Conservation (phyloP, 2,797 vertebrate genomes). For the Malurus splendens region DNA sequence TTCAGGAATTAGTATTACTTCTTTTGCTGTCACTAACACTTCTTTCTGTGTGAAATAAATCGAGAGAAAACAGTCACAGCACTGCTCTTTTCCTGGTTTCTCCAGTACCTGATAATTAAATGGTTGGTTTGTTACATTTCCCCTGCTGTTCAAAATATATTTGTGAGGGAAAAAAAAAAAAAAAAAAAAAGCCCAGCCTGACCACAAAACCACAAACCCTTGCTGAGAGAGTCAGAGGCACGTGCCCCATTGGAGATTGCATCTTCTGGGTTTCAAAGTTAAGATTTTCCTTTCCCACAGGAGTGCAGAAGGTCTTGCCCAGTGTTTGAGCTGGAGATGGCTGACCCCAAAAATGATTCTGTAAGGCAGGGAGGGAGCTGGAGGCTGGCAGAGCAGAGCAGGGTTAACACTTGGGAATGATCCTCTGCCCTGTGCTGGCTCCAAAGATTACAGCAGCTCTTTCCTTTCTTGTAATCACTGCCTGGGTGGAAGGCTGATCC, state of each 20-base stretch:
- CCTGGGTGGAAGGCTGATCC: background rate
- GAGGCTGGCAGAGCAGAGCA: background rate
- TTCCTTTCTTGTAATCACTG: background rate
- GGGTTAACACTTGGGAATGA: background rate
- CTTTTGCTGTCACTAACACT: background rate
- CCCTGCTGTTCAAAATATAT: background rate
- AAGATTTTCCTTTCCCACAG: background rate
- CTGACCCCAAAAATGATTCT: background rate
- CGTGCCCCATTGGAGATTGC: background rate
- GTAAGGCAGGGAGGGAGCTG: background rate
- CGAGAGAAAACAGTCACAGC: background rate
- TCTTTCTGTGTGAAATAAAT: background rate
- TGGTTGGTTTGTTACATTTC: background rate
- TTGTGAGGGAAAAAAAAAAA: background rate
- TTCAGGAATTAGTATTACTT: background rate
- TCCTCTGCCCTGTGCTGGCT: background rate
- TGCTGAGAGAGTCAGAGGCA: background rate
- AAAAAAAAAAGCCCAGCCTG: background rate
- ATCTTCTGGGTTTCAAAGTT: background rate
- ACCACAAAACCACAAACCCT: background rate
- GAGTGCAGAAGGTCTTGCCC: background rate
- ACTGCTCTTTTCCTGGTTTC: background rate
- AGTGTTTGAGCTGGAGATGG: background rate
- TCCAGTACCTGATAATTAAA: conserved; percentile 19
- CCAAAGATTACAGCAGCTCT: background rate